Evolutionary conservation across 2,113 vertebrate genomes (phyloP).

Genomic region (Lanius collurio): DNA sequence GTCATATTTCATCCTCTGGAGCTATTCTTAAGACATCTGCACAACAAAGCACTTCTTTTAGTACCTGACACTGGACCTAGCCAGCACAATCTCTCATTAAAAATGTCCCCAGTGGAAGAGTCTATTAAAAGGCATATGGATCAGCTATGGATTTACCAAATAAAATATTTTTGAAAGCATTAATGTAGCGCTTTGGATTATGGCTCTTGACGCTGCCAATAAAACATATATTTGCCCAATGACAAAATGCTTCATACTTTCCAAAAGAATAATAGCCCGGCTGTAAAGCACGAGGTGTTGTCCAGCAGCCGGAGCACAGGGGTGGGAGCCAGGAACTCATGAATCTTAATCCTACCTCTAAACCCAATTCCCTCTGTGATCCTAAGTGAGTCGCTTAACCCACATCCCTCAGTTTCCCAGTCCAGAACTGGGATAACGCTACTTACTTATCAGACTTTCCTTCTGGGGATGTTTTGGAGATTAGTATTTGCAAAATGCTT

Average conservation of each 20-base stretch:
- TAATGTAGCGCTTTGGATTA: slow-evolving; percentile 44
- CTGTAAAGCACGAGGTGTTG: slow-evolving; percentile 30
- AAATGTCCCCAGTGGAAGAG: slow-evolving; percentile 81
- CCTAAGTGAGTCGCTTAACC: slow-evolving; percentile 26
- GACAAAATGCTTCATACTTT: slow-evolving; percentile 62
- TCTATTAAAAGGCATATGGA: slow-evolving; percentile 79
- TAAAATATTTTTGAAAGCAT: slow-evolving; percentile 64
- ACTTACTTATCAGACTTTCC: slow-evolving; percentile 62
- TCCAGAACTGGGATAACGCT: slow-evolving; percentile 45
- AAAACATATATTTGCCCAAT: slow-evolving; percentile 50
- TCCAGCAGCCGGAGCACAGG: background rate
- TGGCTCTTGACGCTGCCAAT: background rate
- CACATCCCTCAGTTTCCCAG: slow-evolving; percentile 33
- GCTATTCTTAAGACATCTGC: slow-evolving; percentile 89
- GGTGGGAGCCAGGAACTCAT: slow-evolving; percentile 49
- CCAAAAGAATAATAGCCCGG: slow-evolving; percentile 51
- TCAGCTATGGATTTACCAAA: slow-evolving; percentile 67
- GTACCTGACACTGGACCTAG: slow-evolving; percentile 87
- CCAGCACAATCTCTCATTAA: slow-evolving; percentile 88
- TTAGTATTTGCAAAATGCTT: slow-evolving; percentile 56
- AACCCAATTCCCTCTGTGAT: slow-evolving; percentile 43
- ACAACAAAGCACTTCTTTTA: slow-evolving; percentile 90
- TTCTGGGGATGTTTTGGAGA: slow-evolving; percentile 53
- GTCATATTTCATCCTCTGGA: slow-evolving; percentile 91
- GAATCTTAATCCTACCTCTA: slow-evolving; percentile 56